phyloP scores from a whole-genome alignment of 2,113 vertebrate species.

The Percopsis transmontana region DNA sequence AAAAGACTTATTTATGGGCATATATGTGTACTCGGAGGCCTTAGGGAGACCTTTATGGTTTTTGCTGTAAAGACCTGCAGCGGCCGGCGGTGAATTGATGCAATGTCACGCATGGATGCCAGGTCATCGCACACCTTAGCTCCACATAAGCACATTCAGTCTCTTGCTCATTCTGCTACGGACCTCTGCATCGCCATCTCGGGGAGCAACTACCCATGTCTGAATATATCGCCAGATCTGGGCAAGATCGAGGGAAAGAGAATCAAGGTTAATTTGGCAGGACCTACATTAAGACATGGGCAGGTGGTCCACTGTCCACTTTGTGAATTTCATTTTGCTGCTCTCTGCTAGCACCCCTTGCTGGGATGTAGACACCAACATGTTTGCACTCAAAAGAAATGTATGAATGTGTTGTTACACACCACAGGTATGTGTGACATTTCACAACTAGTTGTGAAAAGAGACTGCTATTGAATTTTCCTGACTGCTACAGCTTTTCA shows the following conservation, averaged over 20 bases:
- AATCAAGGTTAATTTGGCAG: constrained; percentile 59
- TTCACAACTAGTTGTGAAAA: constrained; percentile 32
- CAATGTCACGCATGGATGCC: constrained; percentile 60
- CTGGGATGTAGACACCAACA: not conserved
- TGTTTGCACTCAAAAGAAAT: constrained; percentile 3
- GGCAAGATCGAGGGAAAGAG: constrained; percentile 22
- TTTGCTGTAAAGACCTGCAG: constrained; percentile 40
- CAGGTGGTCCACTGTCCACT: not conserved
- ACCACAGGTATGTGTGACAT: constrained; percentile 25
- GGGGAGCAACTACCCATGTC: constrained; percentile 44
- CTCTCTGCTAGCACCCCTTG: constrained; percentile 6
- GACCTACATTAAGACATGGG: constrained; percentile 18
- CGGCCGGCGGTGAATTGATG: constrained; percentile 52
- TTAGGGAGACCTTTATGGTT: constrained; percentile 15
- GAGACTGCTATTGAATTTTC: constrained; percentile 8
- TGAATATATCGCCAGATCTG: constrained; percentile 18
- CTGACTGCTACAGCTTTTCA: constrained; percentile 27
- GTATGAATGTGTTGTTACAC: constrained; percentile 19
- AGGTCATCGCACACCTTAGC: constrained; percentile 67
- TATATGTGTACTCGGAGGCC: constrained; percentile 11
- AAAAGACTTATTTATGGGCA: constrained; percentile 28
- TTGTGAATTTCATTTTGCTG: constrained; percentile 16
- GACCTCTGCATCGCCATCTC: constrained; percentile 26
- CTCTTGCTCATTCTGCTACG: constrained; percentile 43
- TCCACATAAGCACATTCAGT: constrained; percentile 47